Base-by-base conservation (phyloP, 2,113 vertebrate species). In the Chloroceryle aenea region DNA sequence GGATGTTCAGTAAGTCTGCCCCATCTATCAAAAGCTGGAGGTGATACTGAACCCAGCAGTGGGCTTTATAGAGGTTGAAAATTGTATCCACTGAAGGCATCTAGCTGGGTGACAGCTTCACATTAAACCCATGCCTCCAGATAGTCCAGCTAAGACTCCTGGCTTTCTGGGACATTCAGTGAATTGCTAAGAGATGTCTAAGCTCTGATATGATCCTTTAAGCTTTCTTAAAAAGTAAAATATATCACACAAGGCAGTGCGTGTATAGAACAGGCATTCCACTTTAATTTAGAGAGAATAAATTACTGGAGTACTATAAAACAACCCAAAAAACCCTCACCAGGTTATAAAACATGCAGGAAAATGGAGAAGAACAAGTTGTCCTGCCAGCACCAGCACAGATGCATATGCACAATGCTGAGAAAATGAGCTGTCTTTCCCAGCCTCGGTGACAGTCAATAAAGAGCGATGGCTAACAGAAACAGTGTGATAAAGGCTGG, bases 401-500 rank as follows among this genome's bases (percentile, higher is more conserved):
- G 86, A 92, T 90, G 69, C 85, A 73, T 85, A 86, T 87, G 95
- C 26, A 84, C 80, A 87, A 82, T 11, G 5, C 94, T 96, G 94
- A 96, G 89, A 96, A 96, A 97, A 91, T 64, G 83, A 87, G 64
- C 73, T 1, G 5, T 67, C 90, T 93, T 93, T 95, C 90, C 86
- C 81, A 94, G 85, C 52, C 53, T 61, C 85, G 22, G 67, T 87
- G 79, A 87, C 85, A 94, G 85, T 81, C 96, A 97, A 96, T 96
- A 94, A 87, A 95, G 81, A 66, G 18, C 0, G 0, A 90, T 77
- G 83, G 88, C 83, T 94, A 93, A 86, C 81, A 71, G 93, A 96
- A 97, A 94, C 90, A 96, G 87, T 56, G 75, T 84, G 93, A 76
- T 95, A 92, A 91, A 96, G 84, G 43, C 86, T 87, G 92, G 53